Evolutionary conservation across 2,888 invertebrate species (phyloP), one percentile per base, ranked within the genome.

Genomic region (Xestia sexstrigata): DNA sequence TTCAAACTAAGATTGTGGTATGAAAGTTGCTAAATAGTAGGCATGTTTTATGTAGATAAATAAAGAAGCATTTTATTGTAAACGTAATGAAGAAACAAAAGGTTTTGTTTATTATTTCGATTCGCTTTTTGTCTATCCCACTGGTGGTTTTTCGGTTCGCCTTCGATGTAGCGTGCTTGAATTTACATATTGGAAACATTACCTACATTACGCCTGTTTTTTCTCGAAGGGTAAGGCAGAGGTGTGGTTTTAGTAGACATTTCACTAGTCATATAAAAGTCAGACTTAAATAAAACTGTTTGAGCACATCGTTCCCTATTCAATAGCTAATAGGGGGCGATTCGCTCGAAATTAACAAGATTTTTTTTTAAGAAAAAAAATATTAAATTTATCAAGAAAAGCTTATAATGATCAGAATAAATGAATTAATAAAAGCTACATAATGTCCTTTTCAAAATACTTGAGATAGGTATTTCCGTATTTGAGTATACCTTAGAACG

Each of bases 401-500:
- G 35, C 35, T 35, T 35, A 2, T 35, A 35, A 35, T 35, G 35
- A 35, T 35, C 35, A 2, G 35, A 35, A 35, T 35, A 35, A 35
- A 35, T 35, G 23, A 65, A 42, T 65, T 4, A 45, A 62, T 5
- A 47, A 26, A 39, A 39, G 8, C 5, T 49, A 26, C n/a, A 17
- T n/a, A n/a, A n/a, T 62, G 17, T 17, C 23, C 17, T 55, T 26
- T 26, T 49, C 13, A 30, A 62, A 63, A 60, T 39, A 4, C 39
- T 74, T 74, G 42, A 4, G 15, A 35, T 76, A 0, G 13, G 13
- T 42, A 65, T 62, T 55, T 17, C 30, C 52, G 23, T 55, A 58
- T 35, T 35, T 58, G 17, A 45, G 35, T 68, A 39, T 73, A 65
- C 30, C 65, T 68, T 13, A 79, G 72, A 68, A 73, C 39, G 65